Conservation (phyloP, 2,113 vertebrate species). For the Typhlomys cinereus region DNA sequence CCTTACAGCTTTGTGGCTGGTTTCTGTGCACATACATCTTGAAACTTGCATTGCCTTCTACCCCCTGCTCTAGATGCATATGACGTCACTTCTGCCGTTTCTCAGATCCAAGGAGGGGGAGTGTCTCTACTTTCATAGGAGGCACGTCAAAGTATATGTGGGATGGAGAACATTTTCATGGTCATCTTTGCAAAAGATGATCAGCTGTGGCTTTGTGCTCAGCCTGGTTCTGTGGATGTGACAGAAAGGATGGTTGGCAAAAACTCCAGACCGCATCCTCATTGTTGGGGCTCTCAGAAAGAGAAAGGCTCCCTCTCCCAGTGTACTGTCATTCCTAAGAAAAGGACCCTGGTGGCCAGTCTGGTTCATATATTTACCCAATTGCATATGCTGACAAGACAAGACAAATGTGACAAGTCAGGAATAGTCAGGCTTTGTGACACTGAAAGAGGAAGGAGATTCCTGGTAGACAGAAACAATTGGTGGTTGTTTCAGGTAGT, state of each 20-base stretch:
- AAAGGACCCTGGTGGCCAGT: neutral
- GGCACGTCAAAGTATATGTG: neutral
- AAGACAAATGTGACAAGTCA: neutral
- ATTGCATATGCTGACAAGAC: neutral
- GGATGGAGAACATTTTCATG: neutral
- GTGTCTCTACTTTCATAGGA: neutral
- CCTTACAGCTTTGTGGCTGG: neutral
- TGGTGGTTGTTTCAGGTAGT: neutral
- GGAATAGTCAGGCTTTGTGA: neutral
- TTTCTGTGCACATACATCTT: neutral
- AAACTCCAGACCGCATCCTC: neutral
- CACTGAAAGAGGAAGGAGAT: neutral
- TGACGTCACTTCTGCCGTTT: neutral
- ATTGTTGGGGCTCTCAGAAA: neutral
- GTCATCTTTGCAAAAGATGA: neutral
- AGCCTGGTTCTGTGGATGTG: neutral
- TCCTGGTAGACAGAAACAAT: neutral
- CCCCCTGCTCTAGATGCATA: neutral
- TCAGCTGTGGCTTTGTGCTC: neutral
- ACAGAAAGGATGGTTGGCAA: neutral
- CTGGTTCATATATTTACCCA: neutral
- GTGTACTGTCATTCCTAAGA: neutral
- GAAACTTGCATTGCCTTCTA: neutral
- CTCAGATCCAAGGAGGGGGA: neutral
- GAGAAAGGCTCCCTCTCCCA: neutral